Evolutionary conservation across 1,140 invertebrate species (phyloP), one percentile per base, ranked within the genome.

Genomic region (Zaprionus ghesquierei): DNA sequence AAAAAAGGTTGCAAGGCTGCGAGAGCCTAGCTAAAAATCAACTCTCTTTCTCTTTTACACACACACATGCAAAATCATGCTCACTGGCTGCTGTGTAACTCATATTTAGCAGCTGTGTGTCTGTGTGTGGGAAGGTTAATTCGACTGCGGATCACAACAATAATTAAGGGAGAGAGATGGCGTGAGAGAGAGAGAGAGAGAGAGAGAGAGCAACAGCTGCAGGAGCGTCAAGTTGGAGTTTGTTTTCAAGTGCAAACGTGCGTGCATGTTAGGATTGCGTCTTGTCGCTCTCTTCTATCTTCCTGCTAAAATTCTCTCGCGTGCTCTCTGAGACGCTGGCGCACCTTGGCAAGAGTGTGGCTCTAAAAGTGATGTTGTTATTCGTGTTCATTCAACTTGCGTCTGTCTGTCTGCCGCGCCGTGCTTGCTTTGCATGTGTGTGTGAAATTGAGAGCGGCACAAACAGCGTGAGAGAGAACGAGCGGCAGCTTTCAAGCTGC

Each of bases 371-470:
- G n/a, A 15, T 33, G 13, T 55, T 49, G 44, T 65, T 72, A 27
- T 63, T 59, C 15, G n/a, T 79, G 76, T 76, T 81, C 75, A 81
- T 81, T 86, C 59, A 81, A 73, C 68, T 73, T 86, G 64, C 65
- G 78, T 86, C 71, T 71, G 75, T 69, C 56, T 86, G 75, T 60
- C 75, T 74, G 69, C 31, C 8, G 46, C 10, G 71, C 13, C 38
- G 23, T 31, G 35, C 5, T 60, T 25, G n/a, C 1, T 18, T 15
- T 68, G 33, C 55, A 15, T 61, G 50, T 59, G 51, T 54, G 38
- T 61, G 44, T 29, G 58, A 22, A 75, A 63, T 64, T 70, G 59
- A 33, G 35, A 54, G 29, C 58, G 62, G n/a, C n/a, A n/a, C n/a
- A n/a, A n/a, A 71, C 60, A 71, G 56, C 59, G 23, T 15, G 51